A percentile compares a stretch with the other conserved stretches of the same genome.
Evolutionary conservation across 2,888 invertebrate species (phyloP).

Genomic region (Agrenia bidenticulata): DNA sequence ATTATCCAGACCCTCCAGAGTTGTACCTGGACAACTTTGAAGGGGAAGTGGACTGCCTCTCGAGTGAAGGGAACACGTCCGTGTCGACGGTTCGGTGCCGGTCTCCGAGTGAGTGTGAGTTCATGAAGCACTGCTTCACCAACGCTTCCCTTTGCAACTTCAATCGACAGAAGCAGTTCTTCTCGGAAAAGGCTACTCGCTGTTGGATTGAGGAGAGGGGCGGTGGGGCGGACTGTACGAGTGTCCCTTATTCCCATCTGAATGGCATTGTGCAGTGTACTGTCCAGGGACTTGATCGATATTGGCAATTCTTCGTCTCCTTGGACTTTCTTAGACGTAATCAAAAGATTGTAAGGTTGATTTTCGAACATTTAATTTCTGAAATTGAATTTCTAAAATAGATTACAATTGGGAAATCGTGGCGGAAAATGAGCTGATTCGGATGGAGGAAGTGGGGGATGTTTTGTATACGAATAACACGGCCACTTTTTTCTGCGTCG

Average conservation of each 20-base stretch:
- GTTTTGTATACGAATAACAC: constrained; percentile 25
- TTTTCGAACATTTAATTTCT: no score
- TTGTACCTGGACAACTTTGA: constrained; percentile 1
- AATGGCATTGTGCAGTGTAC: constrained; percentile 16
- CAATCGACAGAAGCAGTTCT: constrained; percentile 11
- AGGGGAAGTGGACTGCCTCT: constrained; percentile 9
- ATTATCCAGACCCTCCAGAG: neutral
- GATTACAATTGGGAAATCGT: neutral
- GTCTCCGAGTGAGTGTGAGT: neutral
- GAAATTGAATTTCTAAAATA: neutral
- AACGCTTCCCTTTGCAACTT: constrained; percentile 1
- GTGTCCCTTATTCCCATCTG: constrained; percentile 8
- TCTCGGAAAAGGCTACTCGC: neutral
- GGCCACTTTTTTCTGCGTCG: constrained; percentile 24
- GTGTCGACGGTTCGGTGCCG: constrained; percentile 1
- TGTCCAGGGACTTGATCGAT: constrained; percentile 4
- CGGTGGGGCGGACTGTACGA: neutral
- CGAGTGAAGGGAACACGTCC: neutral
- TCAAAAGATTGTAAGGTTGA: no score
- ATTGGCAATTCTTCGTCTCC: constrained; percentile 28
- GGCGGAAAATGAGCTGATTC: constrained; percentile 17
- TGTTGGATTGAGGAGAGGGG: neutral
- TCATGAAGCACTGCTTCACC: constrained; percentile 14
- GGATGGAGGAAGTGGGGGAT: constrained; percentile 22
- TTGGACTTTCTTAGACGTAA: constrained; percentile 24